phyloP scores from a whole-genome alignment of 2,888 invertebrate genomes.

The Bibio marci region DNA sequence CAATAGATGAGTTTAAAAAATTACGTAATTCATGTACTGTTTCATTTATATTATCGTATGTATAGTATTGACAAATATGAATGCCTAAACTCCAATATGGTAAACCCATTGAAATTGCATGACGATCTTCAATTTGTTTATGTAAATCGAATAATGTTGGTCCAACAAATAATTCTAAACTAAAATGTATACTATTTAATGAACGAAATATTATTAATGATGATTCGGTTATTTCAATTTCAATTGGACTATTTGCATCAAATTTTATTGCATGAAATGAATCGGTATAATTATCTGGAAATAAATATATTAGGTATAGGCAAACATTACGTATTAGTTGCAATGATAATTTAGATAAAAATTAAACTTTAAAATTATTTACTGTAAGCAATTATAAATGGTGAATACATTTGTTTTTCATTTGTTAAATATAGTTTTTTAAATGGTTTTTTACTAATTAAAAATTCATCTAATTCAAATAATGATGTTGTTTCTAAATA shows the following conservation, averaged over 20 bases:
- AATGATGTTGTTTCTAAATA: neutral
- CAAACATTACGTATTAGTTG: too few relatives aligned
- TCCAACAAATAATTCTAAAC: neutral
- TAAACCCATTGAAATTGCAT: neutral
- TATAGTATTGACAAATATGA: constrained; percentile 4
- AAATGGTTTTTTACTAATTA: neutral
- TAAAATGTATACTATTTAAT: constrained; percentile 1
- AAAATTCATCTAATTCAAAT: constrained; percentile 3
- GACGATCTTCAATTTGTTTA: constrained; percentile 1
- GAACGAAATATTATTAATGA: constrained; percentile 4
- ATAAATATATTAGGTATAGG: too few relatives aligned
- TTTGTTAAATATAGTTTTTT: too few relatives aligned
- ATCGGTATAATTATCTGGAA: too few relatives aligned
- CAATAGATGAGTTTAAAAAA: too few relatives aligned
- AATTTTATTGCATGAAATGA: constrained; percentile 3
- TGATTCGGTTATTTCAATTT: constrained; percentile 5
- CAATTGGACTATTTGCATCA: constrained; percentile 4
- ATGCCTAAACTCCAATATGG: constrained; percentile 3
- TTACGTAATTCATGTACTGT: too few relatives aligned
- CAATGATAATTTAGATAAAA: too few relatives aligned
- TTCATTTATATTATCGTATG: too few relatives aligned
- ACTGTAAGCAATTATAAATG: too few relatives aligned
- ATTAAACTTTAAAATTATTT: too few relatives aligned
- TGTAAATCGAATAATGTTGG: constrained; percentile 1
- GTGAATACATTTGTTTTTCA: too few relatives aligned